These are phyloP conservation scores for Portunus trituberculatus DNA, from an alignment of 1,140 invertebrate genomes.

Conservation along the genomic window DNA sequence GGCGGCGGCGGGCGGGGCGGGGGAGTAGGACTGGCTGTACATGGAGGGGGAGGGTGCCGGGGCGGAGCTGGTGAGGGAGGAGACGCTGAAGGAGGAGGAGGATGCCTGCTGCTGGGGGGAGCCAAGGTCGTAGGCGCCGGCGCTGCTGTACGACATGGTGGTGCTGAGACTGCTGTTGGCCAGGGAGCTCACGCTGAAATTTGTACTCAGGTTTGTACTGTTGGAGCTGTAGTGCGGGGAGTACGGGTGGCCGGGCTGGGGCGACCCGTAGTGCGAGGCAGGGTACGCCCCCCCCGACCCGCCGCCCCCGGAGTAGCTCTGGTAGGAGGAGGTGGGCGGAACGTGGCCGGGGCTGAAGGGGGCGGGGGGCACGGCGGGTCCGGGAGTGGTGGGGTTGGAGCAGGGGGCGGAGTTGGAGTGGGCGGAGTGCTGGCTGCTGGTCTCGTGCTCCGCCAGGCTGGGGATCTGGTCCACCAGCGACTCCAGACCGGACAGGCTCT, in stretches of 20 bases:
- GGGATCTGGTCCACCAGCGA: conserved; percentile 95
- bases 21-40: conserved; percentile 76
- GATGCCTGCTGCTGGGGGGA: conserved; percentile 75
- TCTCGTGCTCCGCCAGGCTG: conserved; percentile 86
- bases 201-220: conserved; percentile 79
- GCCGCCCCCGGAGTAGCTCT: conserved; percentile 71
- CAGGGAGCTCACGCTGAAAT: conserved; percentile 81
- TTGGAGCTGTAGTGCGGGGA: conserved; percentile 78
- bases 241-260: conserved; percentile 77
- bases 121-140: conserved; percentile 78
- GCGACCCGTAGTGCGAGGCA: conserved; percentile 77
- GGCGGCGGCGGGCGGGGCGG: conserved; percentile 76
- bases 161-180: conserved; percentile 80
- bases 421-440: conserved; percentile 75
- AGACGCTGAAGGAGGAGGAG: conserved; percentile 77
- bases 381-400: conserved; percentile 75
- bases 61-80: conserved; percentile 75
- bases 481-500: conserved; percentile 93
- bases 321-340: conserved; percentile 68
- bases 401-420: conserved; percentile 74
- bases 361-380: conserved; percentile 67
- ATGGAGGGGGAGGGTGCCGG: conserved; percentile 75
- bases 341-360: conserved; percentile 71
- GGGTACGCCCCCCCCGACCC: conserved; percentile 71
- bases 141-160: conserved; percentile 78